Evolutionary conservation across 2,888 invertebrate genomes (phyloP).

Genomic region (Stegophylla sp.): DNA sequence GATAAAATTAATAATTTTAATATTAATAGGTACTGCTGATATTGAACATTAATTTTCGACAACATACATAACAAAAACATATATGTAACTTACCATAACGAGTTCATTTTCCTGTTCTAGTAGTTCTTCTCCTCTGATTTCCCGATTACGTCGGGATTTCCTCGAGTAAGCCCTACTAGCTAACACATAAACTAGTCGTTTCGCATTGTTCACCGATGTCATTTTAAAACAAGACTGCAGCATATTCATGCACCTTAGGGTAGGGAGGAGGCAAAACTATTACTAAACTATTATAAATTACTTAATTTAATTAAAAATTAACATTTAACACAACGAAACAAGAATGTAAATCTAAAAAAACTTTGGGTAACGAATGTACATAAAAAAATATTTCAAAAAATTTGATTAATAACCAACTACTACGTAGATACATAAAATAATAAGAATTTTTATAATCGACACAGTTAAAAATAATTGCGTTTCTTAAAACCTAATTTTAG

Average conservation of each 20-base stretch:
- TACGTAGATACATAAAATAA: background rate
- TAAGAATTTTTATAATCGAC: conserved; percentile 11
- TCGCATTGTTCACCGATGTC: conserved; percentile 21
- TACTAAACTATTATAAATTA: conserved; percentile 12
- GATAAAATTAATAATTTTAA: no score
- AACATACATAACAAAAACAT: conserved; percentile 10
- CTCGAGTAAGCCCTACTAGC: conserved; percentile 54
- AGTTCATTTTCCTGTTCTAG: conserved; percentile 53
- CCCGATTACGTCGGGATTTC: conserved; percentile 34
- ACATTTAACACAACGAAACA: background rate
- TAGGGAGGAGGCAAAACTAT: conserved; percentile 56
- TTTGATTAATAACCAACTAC: background rate
- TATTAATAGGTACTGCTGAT: no score
- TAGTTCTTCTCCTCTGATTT: conserved; percentile 49
- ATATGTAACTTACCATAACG: conserved; percentile 39
- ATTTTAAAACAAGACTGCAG: conserved; percentile 54
- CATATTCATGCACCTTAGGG: conserved; percentile 46
- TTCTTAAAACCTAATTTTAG: conserved; percentile 31
- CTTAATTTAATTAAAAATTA: background rate
- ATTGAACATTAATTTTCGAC: background rate
- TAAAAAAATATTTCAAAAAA: background rate
- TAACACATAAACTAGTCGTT: conserved; percentile 48
- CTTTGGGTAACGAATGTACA: background rate
- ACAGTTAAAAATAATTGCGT: conserved; percentile 46
- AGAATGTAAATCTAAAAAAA: background rate